A percentile compares a stretch with the other conserved stretches of the same genome.
These are phyloP conservation scores for Phytoseiulus persimilis DNA, from an alignment of 2,888 invertebrate species.

Conservation along the genomic window DNA sequence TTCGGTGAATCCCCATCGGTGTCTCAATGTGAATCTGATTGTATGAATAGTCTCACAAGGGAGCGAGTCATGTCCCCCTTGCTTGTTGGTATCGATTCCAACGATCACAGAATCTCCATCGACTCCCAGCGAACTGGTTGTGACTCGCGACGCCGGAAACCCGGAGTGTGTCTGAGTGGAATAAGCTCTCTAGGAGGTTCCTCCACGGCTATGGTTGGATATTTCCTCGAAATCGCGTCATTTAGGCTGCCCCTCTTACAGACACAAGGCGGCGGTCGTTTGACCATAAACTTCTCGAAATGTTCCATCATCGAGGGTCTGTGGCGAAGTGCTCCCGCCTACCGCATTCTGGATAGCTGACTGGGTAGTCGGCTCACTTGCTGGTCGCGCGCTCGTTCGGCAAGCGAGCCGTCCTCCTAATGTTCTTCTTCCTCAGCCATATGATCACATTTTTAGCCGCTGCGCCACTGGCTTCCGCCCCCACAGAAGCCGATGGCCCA, in stretches of 20 bases:
- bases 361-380: not conserved
- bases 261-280: not conserved
- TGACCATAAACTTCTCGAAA: slow-evolving; percentile 5
- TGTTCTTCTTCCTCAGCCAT: not conserved
- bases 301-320: not conserved
- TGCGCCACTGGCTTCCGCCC: not conserved
- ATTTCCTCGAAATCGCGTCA: not conserved
- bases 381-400: not conserved
- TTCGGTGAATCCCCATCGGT: no score
- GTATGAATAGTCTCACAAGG: no score
- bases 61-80: no score
- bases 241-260: not conserved
- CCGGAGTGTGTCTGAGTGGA: not conserved
- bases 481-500: not conserved
- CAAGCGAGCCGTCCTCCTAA: not conserved
- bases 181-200: not conserved
- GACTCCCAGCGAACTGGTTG: no score
- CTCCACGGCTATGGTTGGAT: not conserved
- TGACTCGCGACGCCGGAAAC: no score
- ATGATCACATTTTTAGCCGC: not conserved
- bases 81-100: no score
- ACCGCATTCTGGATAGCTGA: not conserved
- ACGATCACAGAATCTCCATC: no score
- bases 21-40: no score
- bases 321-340: not conserved